Conservation (phyloP, 2,888 invertebrate genomes). For the Rhingia rostrata region DNA sequence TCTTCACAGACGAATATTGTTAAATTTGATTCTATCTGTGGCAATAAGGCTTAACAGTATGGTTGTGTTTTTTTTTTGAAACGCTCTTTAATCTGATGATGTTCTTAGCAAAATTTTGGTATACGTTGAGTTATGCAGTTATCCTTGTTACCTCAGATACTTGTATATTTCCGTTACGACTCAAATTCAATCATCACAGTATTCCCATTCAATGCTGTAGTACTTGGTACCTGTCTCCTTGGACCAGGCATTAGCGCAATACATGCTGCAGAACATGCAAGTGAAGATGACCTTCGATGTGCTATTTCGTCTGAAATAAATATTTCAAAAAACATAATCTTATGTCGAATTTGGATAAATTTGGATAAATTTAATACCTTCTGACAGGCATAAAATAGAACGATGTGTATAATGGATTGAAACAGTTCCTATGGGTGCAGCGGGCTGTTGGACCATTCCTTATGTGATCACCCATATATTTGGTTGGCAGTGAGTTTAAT, state of each 20-base stretch:
- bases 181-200: constrained; percentile 75
- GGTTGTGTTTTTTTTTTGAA: too few relatives aligned
- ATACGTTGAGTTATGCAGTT: too few relatives aligned
- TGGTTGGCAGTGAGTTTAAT: constrained; percentile 79
- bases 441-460: constrained; percentile 81
- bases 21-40: too few relatives aligned
- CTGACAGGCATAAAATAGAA: constrained; percentile 82
- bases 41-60: too few relatives aligned
- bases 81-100: too few relatives aligned
- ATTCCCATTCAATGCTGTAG: constrained; percentile 80
- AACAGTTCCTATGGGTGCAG: constrained; percentile 80
- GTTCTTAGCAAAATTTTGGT: too few relatives aligned
- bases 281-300: constrained; percentile 81
- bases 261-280: constrained; percentile 81
- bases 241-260: constrained; percentile 80
- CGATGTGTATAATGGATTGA: constrained; percentile 80
- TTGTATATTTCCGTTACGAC: too few relatives aligned
- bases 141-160: too few relatives aligned
- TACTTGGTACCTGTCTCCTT: constrained; percentile 79
- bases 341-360: not conserved
- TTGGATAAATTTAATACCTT: constrained; percentile 76
- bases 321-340: constrained; percentile 7
- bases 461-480: constrained; percentile 80
- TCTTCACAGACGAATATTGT: too few relatives aligned
- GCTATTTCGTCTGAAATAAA: constrained; percentile 78